Conservation (phyloP, 2,888 invertebrate species). For the Helicoverpa assulta region DNA sequence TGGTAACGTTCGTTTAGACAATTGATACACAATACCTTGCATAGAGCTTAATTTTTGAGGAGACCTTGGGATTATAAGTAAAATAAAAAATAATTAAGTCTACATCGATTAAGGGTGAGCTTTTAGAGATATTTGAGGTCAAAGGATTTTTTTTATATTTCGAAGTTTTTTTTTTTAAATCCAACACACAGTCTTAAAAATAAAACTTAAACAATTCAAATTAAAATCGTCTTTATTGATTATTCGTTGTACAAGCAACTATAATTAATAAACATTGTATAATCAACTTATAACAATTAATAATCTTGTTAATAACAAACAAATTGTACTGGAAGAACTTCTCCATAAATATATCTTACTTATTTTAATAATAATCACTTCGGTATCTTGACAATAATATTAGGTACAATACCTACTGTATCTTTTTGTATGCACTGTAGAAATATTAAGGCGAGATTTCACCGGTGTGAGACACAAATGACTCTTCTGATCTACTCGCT, state of each 20-base stretch:
- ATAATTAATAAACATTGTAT: slow-evolving; percentile 75
- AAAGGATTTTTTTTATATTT: too few species aligned
- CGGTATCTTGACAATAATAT: slow-evolving; percentile 13
- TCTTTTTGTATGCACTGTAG: slow-evolving; percentile 11
- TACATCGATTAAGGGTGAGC: too few species aligned
- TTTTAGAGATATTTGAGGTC: too few species aligned
- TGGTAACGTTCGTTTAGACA: too few species aligned
- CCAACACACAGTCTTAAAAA: slow-evolving; percentile 3
- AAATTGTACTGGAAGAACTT: slow-evolving; percentile 77
- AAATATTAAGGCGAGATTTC: slow-evolving; percentile 19
- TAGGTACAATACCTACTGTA: neutral
- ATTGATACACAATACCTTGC: too few species aligned
- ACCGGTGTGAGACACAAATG: too few species aligned
- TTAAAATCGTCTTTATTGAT: slow-evolving; percentile 73
- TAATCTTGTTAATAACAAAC: slow-evolving; percentile 63
- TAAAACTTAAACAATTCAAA: slow-evolving; percentile 37
- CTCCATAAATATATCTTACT: slow-evolving; percentile 57
- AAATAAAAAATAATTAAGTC: too few species aligned
- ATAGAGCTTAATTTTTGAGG: too few species aligned
- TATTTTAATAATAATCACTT: slow-evolving; percentile 41
- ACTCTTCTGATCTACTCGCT: too few species aligned
- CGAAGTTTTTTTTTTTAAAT: too few species aligned
- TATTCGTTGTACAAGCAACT: slow-evolving; percentile 83
- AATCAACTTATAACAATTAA: slow-evolving; percentile 68
- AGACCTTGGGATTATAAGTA: too few species aligned